Evolutionary conservation across 2,888 invertebrate genomes (phyloP).

Genomic region (Lypha dubia): DNA sequence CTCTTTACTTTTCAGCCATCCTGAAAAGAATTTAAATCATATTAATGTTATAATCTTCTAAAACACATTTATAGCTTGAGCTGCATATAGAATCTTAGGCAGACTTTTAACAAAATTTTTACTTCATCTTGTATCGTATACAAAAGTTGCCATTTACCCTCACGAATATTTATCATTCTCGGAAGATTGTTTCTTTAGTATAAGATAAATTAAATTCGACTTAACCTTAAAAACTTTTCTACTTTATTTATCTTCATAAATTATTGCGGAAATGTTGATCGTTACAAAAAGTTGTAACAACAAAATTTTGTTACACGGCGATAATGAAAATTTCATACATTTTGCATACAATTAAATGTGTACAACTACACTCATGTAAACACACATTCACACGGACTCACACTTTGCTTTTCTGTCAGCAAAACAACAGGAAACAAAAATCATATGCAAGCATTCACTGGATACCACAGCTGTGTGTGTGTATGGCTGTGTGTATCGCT

Average conservation of each 20-base stretch:
- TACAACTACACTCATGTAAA: neutral
- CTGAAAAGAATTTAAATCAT: neutral
- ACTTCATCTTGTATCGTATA: neutral
- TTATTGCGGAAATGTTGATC: conserved; percentile 30
- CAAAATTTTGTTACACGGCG: conserved; percentile 25
- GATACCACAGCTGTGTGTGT: neutral
- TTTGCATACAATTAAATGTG: neutral
- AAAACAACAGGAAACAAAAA: conserved; percentile 2
- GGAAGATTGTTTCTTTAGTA: neutral
- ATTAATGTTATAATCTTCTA: neutral
- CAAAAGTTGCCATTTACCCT: neutral
- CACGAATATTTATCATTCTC: neutral
- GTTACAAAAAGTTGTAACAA: conserved; percentile 19
- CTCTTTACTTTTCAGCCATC: neutral
- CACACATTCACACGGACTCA: too few species aligned
- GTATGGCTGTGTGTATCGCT: neutral
- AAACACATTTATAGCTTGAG: neutral
- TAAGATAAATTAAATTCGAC: neutral
- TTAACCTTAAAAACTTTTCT: neutral
- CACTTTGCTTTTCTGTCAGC: neutral
- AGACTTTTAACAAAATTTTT: neutral
- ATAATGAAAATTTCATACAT: conserved; percentile 28
- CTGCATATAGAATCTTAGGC: neutral
- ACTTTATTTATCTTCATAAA: neutral
- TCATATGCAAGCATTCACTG: conserved; percentile 6